Percentiles rank a stretch among this genome's conserved stretches.
phyloP scores from a whole-genome alignment of 1,140 invertebrate genomes.

The Whitmania pigra region DNA sequence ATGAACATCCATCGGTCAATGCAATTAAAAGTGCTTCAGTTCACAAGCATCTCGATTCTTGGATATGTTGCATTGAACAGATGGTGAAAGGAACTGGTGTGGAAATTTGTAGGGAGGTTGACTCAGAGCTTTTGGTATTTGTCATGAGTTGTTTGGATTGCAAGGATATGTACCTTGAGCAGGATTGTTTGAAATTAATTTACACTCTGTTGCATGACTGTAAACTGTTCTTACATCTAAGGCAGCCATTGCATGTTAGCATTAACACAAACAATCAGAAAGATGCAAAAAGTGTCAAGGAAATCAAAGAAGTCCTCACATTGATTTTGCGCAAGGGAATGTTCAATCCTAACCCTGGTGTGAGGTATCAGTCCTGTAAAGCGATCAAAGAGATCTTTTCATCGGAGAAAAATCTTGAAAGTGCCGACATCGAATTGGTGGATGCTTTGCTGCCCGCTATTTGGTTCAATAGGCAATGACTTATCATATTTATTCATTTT shows the following conservation, averaged over 20 bases:
- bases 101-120: not conserved
- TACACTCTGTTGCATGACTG: not conserved
- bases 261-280: not conserved
- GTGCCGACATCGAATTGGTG: not conserved
- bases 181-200: not conserved
- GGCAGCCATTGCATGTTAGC: not conserved
- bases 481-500: no score
- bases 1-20: not conserved
- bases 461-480: conserved; percentile 7
- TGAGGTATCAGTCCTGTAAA: not conserved
- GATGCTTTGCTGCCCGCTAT: not conserved
- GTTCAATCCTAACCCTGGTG: not conserved
- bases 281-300: not conserved
- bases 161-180: not conserved
- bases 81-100: not conserved
- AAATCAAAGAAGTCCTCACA: not conserved
- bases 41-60: not conserved
- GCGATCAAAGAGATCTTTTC: not conserved
- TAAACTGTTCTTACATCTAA: not conserved
- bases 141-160: not conserved
- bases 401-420: not conserved
- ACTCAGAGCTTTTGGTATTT: not conserved
- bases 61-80: conserved; percentile 3
- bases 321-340: not conserved
- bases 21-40: not conserved